Evolutionary conservation across 1,140 invertebrate species (phyloP).

Genomic region (Trissolcus basalis): DNA sequence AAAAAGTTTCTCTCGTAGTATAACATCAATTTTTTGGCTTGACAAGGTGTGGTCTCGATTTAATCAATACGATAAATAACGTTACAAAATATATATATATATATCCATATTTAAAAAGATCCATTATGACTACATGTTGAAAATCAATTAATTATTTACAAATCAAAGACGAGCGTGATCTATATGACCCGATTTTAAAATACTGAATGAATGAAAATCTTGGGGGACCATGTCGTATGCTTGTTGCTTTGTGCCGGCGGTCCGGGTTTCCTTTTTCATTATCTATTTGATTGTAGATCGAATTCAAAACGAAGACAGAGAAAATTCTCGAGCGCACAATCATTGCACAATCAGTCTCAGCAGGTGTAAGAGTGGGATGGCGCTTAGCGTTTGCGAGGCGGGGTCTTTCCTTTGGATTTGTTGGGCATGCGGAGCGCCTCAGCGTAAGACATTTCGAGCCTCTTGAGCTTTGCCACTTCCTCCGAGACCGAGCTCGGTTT

Average conservation of each 20-base stretch:
- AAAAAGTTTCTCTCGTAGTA: no score
- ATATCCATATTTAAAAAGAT: conserved; percentile 44
- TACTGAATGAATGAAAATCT: conserved; percentile 45
- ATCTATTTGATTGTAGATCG: neutral
- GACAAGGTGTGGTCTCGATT: conserved; percentile 26
- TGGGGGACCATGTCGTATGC: conserved; percentile 6
- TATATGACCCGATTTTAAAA: conserved; percentile 16
- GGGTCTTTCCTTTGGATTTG: conserved; percentile 67
- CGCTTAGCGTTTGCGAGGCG: conserved; percentile 60
- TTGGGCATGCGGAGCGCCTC: conserved; percentile 86
- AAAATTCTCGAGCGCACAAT: conserved; percentile 6
- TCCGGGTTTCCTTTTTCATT: no score
- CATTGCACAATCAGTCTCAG: conserved; percentile 41
- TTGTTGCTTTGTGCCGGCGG: no score
- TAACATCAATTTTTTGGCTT: conserved; percentile 29
- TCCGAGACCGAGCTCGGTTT: conserved; percentile 85
- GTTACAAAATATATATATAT: conserved; percentile 53
- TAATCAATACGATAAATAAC: conserved; percentile 41
- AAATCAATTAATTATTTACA: conserved; percentile 58
- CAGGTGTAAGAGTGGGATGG: neutral
- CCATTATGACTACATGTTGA: conserved; percentile 29
- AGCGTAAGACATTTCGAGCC: conserved; percentile 88
- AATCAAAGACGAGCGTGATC: conserved; percentile 11
- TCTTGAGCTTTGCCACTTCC: conserved; percentile 86
- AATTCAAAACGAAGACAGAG: conserved; percentile 18